phyloP scores from a whole-genome alignment of 2,888 invertebrate genomes.

The Thereva nobilitata region DNA sequence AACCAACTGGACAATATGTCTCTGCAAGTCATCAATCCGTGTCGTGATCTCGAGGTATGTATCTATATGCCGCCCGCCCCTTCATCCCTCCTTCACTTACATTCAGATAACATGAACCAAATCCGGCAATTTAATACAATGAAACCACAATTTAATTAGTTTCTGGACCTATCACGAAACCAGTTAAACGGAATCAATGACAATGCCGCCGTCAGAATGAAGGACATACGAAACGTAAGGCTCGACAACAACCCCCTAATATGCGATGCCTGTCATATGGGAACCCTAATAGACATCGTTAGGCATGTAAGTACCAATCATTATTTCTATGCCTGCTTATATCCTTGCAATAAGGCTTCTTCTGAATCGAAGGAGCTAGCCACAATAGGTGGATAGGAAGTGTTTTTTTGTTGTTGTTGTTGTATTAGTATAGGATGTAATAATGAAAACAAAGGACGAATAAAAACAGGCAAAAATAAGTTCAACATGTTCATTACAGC shows the following conservation, averaged over 20 bases:
- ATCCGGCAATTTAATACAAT: slow-evolving; percentile 5
- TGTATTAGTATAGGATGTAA: background rate
- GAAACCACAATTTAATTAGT: slow-evolving; percentile 50
- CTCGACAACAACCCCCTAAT: slow-evolving; percentile 59
- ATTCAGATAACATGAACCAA: background rate
- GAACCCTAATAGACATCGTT: slow-evolving; percentile 57
- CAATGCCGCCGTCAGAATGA: slow-evolving; percentile 54
- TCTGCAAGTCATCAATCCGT: slow-evolving; percentile 57
- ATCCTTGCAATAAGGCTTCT: background rate
- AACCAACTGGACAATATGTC: slow-evolving; percentile 65
- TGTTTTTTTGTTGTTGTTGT: background rate
- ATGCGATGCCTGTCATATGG: slow-evolving; percentile 59
- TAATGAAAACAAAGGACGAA: background rate
- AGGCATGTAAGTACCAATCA: slow-evolving; percentile 53
- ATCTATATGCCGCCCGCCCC: background rate
- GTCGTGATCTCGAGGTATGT: slow-evolving; percentile 56
- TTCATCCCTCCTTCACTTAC: too few relatives aligned
- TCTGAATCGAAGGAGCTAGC: background rate
- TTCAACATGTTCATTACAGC: slow-evolving; percentile 47
- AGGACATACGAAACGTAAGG: slow-evolving; percentile 56
- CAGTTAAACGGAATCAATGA: slow-evolving; percentile 64
- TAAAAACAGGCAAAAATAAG: slow-evolving; percentile 19
- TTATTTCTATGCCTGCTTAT: background rate
- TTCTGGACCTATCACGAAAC: slow-evolving; percentile 76
- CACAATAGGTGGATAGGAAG: background rate